A percentile compares a stretch with the other conserved stretches of the same genome.
Conservation (phyloP, 2,888 invertebrate genomes). For the Ormia ochracea region DNA sequence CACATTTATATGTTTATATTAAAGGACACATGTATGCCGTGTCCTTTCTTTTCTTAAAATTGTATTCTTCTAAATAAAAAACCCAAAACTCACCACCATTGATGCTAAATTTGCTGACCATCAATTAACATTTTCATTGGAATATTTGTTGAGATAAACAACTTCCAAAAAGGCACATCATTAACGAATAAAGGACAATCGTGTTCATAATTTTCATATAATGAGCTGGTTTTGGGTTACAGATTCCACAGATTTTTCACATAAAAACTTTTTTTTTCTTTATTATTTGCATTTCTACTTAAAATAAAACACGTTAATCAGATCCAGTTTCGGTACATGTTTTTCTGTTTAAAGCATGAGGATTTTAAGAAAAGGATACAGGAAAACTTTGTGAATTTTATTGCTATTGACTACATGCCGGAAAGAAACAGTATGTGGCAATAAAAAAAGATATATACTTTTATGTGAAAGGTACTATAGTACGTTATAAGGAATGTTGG, state of each 20-base stretch:
- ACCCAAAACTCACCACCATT: conserved; percentile 46
- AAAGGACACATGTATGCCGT: not conserved
- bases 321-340: conserved; percentile 35
- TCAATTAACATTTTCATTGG: conserved; percentile 54
- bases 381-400: too few relatives aligned
- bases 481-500: too few relatives aligned
- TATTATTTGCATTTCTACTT: conserved; percentile 29
- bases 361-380: not conserved
- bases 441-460: too few relatives aligned
- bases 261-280: conserved; percentile 17
- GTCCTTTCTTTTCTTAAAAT: not conserved
- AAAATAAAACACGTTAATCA: conserved; percentile 54
- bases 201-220: conserved; percentile 50
- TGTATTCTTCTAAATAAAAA: not conserved
- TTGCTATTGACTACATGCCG: too few relatives aligned
- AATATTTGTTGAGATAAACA: conserved; percentile 30
- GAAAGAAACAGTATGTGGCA: too few relatives aligned
- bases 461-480: too few relatives aligned
- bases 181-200: conserved; percentile 29
- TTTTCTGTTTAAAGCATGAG: conserved; percentile 2
- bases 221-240: conserved; percentile 53
- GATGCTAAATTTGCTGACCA: conserved; percentile 53
- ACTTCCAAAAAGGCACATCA: not conserved
- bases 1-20: conserved; percentile 32
- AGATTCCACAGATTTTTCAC: conserved; percentile 56